These are phyloP conservation scores for Hydraecia micacea DNA, from an alignment of 2,888 invertebrate genomes.

Conservation along the genomic window DNA sequence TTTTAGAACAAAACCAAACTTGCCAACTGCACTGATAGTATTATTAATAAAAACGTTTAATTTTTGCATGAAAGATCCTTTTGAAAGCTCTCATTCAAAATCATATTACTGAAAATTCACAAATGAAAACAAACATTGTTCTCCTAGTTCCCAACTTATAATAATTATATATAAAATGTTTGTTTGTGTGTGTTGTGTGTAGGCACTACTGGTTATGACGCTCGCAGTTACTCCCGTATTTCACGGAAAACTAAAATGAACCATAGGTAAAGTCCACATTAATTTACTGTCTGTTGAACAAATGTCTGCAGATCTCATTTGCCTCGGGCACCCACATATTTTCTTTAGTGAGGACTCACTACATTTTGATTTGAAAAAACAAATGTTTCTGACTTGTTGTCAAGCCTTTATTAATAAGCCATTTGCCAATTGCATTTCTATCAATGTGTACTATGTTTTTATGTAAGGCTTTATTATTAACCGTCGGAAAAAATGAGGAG, in stretches of 20 bases:
- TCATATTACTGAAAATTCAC: neutral
- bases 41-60: neutral
- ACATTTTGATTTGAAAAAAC: constrained; percentile 79
- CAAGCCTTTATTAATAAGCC: constrained; percentile 51
- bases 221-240: constrained; percentile 44
- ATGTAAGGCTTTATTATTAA: neutral
- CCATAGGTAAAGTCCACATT: constrained; percentile 58
- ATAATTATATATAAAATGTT: neutral
- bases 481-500: neutral
- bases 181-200: no score
- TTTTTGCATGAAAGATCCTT: neutral
- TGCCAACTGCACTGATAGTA: neutral
- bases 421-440: neutral
- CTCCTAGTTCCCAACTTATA: no score
- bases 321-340: constrained; percentile 74
- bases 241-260: constrained; percentile 35
- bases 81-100: neutral
- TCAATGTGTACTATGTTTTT: neutral
- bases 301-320: constrained; percentile 75
- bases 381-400: constrained; percentile 80
- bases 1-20: neutral
- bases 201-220: neutral
- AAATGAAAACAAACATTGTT: neutral
- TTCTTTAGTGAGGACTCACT: constrained; percentile 74
- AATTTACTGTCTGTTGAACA: constrained; percentile 73